Conservation (phyloP, 1,140 invertebrate genomes). For the Microplitis demolitor region DNA sequence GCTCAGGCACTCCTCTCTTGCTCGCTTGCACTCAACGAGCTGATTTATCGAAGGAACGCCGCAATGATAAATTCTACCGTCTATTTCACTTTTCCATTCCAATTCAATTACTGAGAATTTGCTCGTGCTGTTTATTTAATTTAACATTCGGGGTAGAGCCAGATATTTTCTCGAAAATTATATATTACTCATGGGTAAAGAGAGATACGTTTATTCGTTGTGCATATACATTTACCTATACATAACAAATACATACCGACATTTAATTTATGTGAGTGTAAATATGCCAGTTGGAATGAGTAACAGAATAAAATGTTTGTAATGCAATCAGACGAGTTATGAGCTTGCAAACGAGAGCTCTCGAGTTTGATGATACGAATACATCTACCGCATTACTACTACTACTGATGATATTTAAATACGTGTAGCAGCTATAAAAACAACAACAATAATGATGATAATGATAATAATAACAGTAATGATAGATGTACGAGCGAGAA, state of each 20-base stretch:
- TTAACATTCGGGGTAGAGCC: background rate
- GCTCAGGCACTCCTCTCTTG: constrained; percentile 10
- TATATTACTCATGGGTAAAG: background rate
- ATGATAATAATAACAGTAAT: too few relatives aligned
- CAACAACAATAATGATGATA: too few relatives aligned
- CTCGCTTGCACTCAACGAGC: constrained; percentile 13
- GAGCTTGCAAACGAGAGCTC: constrained; percentile 14
- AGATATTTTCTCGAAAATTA: background rate
- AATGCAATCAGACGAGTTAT: constrained; percentile 9
- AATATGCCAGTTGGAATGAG: background rate
- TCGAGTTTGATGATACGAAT: background rate
- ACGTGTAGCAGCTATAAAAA: too few relatives aligned
- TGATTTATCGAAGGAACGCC: constrained; percentile 23
- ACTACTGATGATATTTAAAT: too few relatives aligned
- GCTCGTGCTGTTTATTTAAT: constrained; percentile 15
- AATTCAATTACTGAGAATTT: constrained; percentile 21
- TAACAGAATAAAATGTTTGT: background rate
- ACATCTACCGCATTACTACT: too few relatives aligned
- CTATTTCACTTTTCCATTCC: constrained; percentile 24
- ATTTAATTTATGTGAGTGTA: too few relatives aligned
- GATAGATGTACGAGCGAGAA: constrained; percentile 5
- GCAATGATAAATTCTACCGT: constrained; percentile 19
- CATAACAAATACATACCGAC: too few relatives aligned
- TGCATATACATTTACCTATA: too few relatives aligned
- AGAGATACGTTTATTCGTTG: background rate